Conservation (phyloP, 2,797 vertebrate genomes). For the Halcyon badia region DNA sequence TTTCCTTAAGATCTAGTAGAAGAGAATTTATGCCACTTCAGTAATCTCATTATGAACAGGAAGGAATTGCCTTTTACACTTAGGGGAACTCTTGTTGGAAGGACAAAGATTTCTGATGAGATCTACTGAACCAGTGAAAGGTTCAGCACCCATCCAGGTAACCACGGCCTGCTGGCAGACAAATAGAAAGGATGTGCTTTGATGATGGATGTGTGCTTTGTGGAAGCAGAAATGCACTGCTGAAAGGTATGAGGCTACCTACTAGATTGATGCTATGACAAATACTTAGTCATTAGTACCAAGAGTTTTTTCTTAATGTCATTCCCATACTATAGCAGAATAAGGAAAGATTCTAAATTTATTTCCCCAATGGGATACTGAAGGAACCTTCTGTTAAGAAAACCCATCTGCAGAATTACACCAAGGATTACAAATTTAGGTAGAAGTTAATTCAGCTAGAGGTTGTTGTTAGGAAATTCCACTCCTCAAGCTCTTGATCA, state of each 20-base stretch:
- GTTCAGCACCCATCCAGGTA: not conserved
- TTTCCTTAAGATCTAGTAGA: not conserved
- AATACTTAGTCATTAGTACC: not conserved
- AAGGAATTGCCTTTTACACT: constrained; percentile 9
- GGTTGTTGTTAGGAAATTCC: not conserved
- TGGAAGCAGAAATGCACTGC: not conserved
- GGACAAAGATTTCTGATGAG: not conserved
- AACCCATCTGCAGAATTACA: not conserved
- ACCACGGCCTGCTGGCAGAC: not conserved
- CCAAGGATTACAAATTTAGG: not conserved
- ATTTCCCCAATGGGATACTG: constrained; percentile 46
- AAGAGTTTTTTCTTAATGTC: not conserved
- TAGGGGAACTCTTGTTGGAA: not conserved
- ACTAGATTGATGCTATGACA: not conserved
- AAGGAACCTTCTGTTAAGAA: not conserved
- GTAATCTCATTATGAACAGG: not conserved
- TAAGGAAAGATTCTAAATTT: not conserved
- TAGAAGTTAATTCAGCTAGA: not conserved
- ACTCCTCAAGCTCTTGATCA: not conserved
- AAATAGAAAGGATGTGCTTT: not conserved
- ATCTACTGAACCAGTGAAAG: not conserved
- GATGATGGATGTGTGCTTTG: not conserved
- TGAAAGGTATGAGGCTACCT: not conserved
- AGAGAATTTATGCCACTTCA: not conserved
- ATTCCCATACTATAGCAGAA: not conserved